phyloP scores from a whole-genome alignment of 2,113 vertebrate species.

The Nymphicus hollandicus region DNA sequence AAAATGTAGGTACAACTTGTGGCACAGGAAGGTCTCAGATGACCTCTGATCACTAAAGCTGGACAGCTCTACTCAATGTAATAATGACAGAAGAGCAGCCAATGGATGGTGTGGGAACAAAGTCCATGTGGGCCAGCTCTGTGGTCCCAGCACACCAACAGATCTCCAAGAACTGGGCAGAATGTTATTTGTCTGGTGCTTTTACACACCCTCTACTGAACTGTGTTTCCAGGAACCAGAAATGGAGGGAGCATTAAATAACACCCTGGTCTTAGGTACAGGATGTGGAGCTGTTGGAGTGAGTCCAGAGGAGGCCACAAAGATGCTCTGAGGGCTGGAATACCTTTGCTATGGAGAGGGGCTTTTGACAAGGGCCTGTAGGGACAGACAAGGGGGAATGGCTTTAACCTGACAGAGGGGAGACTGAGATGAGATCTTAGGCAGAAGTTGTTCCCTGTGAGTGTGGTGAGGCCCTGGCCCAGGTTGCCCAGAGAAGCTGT shows the following conservation, averaged over 20 bases:
- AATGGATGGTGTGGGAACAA: too few relatives aligned
- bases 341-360: too few relatives aligned
- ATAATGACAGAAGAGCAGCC: neutral
- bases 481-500: too few relatives aligned
- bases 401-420: too few relatives aligned
- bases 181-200: neutral
- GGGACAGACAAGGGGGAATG: too few relatives aligned
- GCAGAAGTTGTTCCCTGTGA: too few relatives aligned
- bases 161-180: neutral
- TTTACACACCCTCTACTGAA: neutral
- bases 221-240: neutral
- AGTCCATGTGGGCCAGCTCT: neutral
- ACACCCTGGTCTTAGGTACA: neutral
- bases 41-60: rapidly evolving
- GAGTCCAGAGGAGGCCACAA: too few relatives aligned
- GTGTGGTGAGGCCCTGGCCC: too few relatives aligned
- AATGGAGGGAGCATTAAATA: neutral
- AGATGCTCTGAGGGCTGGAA: too few relatives aligned
- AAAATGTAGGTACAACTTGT: neutral
- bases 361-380: too few relatives aligned
- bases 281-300: too few relatives aligned
- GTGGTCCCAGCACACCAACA: neutral
- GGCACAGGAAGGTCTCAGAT: neutral
- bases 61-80: neutral
- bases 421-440: too few relatives aligned